Base-by-base conservation (phyloP, 2,797 vertebrate species). In the Periparus ater region DNA sequence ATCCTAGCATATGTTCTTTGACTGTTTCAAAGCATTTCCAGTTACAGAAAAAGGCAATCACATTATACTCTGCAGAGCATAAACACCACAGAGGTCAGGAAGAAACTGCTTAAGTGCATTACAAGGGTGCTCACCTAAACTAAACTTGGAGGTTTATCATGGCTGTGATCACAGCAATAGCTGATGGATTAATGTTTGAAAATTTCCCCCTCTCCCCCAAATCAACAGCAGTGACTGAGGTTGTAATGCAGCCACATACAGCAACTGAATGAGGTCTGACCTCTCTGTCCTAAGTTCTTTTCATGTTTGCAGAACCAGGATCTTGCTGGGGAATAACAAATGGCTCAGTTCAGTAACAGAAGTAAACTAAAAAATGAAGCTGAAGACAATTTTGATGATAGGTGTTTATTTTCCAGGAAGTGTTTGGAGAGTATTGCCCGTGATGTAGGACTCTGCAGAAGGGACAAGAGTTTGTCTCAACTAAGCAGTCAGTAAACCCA, bases 1-100 rank as follows among this genome's bases (percentile, higher is more conserved):
- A 92, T 88, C 47, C n/a, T 73, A 55, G 67, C 81, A 45, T 89
- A 48, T 85, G 79, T 92, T 92, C 75, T 93, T 62, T 62, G 48
- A 60, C 61, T 93, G 50, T 92, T 88, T 75, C 21, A 1, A 26
- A 85, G 71, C 47, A 9, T 66, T 75, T 87, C 34, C 32, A 89
- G 53, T 85, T 81, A 42, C 34, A 77, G 83, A 82, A 82, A 78
- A 79, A 76, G 63, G 78, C 54, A 32, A 30, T 89, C 16, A 0
- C 32, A 2, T 60, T 55, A 62, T 66, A 25, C 26, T 45, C 68
- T 70, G 65, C 66, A 36, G 65, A 81, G 70, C 0, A 0, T 83
- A 74, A 94, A 80, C 61, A 80, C 75, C 22, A 6, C 26, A 66
- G 90, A 73, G 17, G 42, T 87, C 80, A 71, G 91, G 63, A 85